Base-by-base conservation (phyloP, 2,113 vertebrate species). In the Puntigrus tetrazona region DNA sequence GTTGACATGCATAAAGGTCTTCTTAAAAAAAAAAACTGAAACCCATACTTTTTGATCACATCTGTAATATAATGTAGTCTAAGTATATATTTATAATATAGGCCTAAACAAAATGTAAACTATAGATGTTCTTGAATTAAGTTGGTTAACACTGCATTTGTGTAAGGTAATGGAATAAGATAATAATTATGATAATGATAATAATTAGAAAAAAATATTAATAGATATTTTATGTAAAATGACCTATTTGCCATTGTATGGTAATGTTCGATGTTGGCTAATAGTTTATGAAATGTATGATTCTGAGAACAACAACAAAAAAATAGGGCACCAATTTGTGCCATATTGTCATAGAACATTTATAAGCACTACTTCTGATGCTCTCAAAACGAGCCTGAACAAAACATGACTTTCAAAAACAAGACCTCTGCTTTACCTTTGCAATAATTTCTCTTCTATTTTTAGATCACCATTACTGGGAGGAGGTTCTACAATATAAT, bases 401-500 rank as follows among this genome's bases (percentile, higher is more conserved):
- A 80, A 80, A 80, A 72, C 69, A 72, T 16, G n/a, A 75, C 43
- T 50, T 75, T 75, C 43, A 31, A 31, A 75, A 75, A 22, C 41
- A 80, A 47, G 29, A 80, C 59, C 41, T 36, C 20, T 36, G 13
- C 77, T 45, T 61, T 79, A 22, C 20, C 38, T 67, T 31, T 43
- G 5, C 47, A 80, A 67, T 80, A 65, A 67, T 67, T 47, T 55
- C 13, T 27, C 22, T 61, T 70, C 25, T 85, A 78, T 73, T 85
- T 84, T 45, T 72, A 61, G 61, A n/a, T 47, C 65, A 20, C 78
- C 10, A 70, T 72, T 61, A 85, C 78, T 61, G 52, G 69, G 76
- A 79, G 38, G 78, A 79, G 47, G 27, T 61, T 79, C 65, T 31
- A 47, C 50, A 79, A 85, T 85, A 65, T 45, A 85, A 85, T 85